phyloP scores from a whole-genome alignment of 2,113 vertebrate species.

The Choloepus hoffmanni region DNA sequence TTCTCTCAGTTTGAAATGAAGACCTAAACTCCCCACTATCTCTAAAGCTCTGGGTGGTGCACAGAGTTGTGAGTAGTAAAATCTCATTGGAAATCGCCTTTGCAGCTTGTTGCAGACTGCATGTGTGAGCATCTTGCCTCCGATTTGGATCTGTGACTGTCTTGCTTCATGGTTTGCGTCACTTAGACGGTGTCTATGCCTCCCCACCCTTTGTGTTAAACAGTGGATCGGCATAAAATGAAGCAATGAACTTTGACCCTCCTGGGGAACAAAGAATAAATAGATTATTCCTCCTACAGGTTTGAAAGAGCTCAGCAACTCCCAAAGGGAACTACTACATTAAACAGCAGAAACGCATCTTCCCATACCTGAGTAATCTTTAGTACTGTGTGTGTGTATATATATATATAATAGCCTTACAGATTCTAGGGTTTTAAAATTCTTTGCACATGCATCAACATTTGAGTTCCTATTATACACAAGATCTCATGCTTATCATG shows the following conservation, averaged over 20 bases:
- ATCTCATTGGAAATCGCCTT: background rate
- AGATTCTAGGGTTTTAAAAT: constrained; percentile 10
- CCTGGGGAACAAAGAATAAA: constrained; percentile 32
- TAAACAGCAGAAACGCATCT: background rate
- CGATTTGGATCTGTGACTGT: background rate
- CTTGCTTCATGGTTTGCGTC: constrained; percentile 47
- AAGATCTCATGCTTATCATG: background rate
- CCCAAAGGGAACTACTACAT: background rate
- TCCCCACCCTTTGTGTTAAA: constrained; percentile 54
- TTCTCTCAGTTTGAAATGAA: constrained; percentile 33
- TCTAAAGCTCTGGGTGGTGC: background rate
- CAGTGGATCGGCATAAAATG: background rate
- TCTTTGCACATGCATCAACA: background rate
- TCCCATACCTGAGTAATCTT: background rate
- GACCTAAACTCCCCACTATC: background rate
- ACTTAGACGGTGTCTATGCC: constrained; percentile 15
- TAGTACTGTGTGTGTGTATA: background rate
- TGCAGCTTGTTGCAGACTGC: background rate
- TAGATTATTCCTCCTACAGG: background rate
- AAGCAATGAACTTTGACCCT: background rate
- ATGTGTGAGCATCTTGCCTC: background rate
- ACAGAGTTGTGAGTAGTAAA: background rate
- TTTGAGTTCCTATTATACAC: background rate
- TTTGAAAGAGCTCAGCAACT: constrained; percentile 48
- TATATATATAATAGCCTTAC: background rate